Evolutionary conservation across 2,113 vertebrate genomes (phyloP).

Genomic region (Oryctolagus cuniculus): DNA sequence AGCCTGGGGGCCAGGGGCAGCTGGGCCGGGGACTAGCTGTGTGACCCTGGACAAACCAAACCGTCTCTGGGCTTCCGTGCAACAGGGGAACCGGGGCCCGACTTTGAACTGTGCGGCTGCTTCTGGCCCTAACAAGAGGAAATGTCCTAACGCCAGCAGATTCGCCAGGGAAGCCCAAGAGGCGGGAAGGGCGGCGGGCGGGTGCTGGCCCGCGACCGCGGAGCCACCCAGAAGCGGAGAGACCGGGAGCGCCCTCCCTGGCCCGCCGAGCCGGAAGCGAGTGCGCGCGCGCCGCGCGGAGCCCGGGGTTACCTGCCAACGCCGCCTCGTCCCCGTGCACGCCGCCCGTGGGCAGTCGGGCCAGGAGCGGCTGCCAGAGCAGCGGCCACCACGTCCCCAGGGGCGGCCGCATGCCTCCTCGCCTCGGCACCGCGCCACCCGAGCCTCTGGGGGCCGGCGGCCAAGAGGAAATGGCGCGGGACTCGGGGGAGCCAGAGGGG

Average conservation of each 20-base stretch:
- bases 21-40: background rate
- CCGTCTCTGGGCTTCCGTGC: background rate
- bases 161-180: background rate
- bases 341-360: background rate
- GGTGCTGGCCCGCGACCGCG: background rate
- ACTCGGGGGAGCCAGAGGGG: background rate
- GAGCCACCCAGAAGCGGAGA: rapidly evolving
- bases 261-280: background rate
- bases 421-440: no score
- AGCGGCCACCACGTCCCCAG: slow-evolving; percentile 1
- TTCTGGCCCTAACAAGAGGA: background rate
- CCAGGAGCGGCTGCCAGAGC: slow-evolving; percentile 62
- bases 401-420: background rate
- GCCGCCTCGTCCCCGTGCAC: slow-evolving; percentile 24
- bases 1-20: background rate
- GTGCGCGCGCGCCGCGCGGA: background rate
- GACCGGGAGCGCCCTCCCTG: background rate
- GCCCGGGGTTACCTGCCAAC: slow-evolving; percentile 80
- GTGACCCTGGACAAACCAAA: background rate
- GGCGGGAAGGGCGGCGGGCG: background rate
- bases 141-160: background rate
- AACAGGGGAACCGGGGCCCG: background rate
- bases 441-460: rapidly evolving
- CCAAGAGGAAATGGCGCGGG: background rate
- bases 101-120: background rate